phyloP scores from a whole-genome alignment of 2,888 invertebrate species.

The Cerastis rubricosa region DNA sequence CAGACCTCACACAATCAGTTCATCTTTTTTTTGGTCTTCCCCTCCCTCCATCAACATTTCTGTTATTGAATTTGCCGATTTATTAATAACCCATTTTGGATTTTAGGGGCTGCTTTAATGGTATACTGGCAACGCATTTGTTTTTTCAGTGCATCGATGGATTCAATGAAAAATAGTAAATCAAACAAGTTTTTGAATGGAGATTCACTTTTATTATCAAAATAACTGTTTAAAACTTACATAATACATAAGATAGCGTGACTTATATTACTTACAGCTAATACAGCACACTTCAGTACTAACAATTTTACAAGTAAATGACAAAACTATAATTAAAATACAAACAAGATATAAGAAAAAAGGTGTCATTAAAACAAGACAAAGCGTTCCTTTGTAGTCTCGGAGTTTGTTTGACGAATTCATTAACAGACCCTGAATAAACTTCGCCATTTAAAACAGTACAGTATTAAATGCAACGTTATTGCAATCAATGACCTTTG shows the following conservation, averaged over 20 bases:
- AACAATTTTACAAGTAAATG: constrained; percentile 1
- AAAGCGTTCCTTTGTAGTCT: constrained; percentile 42
- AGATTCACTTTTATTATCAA: constrained; percentile 33
- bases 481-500: constrained; percentile 43
- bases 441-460: constrained; percentile 25
- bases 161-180: constrained; percentile 2
- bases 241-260: neutral
- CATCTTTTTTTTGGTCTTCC: neutral
- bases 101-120: neutral
- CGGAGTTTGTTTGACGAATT: constrained; percentile 43
- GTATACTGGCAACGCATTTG: neutral
- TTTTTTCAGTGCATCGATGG: neutral
- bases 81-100: neutral
- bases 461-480: constrained; percentile 28
- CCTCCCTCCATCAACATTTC: neutral
- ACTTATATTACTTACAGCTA: constrained; percentile 17
- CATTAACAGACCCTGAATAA: constrained; percentile 36
- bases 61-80: neutral
- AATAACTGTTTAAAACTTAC: neutral
- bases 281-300: constrained; percentile 4
- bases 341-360: constrained; percentile 15
- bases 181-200: constrained; percentile 8
- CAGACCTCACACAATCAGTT: neutral
- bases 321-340: constrained; percentile 9
- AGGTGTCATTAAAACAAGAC: constrained; percentile 35